A percentile compares a stretch with the other conserved stretches of the same genome.
Evolutionary conservation across 2,797 vertebrate genomes (phyloP).

Genomic region (Dermochelys coriacea): DNA sequence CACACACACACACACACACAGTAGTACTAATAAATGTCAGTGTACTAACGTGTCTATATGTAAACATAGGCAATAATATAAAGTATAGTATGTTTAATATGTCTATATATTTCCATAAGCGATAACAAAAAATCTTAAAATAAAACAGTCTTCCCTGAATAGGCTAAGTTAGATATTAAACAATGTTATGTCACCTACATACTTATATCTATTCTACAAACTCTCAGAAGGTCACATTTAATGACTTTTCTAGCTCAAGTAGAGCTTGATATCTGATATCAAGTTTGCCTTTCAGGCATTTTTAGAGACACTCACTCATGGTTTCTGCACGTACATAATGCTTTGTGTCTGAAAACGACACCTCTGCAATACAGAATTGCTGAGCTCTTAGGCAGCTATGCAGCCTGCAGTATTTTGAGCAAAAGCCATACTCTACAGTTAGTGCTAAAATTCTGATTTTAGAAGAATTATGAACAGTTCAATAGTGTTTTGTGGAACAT

Average conservation of each 20-base stretch:
- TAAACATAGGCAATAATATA: not conserved
- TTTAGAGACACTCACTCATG: slow-evolving; percentile 2
- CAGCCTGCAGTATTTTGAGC: not conserved
- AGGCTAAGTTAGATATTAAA: not conserved
- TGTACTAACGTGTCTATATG: not conserved
- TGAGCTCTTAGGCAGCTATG: not conserved
- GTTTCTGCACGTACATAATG: not conserved
- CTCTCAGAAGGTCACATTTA: not conserved
- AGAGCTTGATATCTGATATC: slow-evolving; percentile 28
- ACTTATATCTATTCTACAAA: slow-evolving; percentile 21
- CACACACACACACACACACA: not conserved
- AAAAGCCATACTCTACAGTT: not conserved
- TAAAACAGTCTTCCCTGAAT: not conserved
- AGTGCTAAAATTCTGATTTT: not conserved
- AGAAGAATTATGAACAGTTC: not conserved
- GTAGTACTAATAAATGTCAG: not conserved
- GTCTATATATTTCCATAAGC: not conserved
- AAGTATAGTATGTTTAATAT: not conserved
- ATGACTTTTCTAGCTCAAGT: slow-evolving; percentile 38
- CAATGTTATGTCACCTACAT: not conserved
- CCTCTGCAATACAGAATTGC: not conserved
- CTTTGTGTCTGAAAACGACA: not conserved
- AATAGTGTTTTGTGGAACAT: not conserved
- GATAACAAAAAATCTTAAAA: not conserved
- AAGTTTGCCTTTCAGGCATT: slow-evolving; percentile 36